Percentiles rank a stretch among this genome's conserved stretches.
Conservation (phyloP, 1,140 invertebrate species). For the Bombus terrestris region DNA sequence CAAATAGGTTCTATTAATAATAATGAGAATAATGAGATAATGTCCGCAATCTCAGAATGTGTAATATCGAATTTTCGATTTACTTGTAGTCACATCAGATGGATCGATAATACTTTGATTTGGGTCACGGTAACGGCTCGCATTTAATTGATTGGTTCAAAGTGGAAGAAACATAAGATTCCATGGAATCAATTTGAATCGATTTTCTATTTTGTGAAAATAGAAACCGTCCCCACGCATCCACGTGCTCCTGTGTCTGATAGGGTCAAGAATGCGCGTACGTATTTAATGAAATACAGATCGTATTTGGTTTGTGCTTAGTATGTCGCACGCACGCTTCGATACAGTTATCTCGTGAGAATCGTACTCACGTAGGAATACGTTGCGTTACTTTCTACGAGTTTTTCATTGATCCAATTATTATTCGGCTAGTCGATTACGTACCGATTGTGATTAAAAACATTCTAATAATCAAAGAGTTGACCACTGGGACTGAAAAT, state of each 20-base stretch:
- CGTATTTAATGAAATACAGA: slow-evolving; percentile 26
- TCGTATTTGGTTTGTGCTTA: slow-evolving; percentile 59
- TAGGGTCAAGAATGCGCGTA: slow-evolving; percentile 22
- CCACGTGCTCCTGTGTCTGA: neutral
- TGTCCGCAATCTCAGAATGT: too few relatives aligned
- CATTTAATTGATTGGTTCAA: neutral
- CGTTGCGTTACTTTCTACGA: slow-evolving; percentile 36
- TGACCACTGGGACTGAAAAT: neutral
- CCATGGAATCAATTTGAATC: neutral
- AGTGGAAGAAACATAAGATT: neutral
- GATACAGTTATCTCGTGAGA: slow-evolving; percentile 68
- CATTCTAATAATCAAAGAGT: slow-evolving; percentile 3
- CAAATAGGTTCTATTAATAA: too few relatives aligned
- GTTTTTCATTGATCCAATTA: slow-evolving; percentile 18
- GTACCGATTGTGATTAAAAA: neutral
- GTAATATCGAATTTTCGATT: neutral
- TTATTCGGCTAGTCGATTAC: neutral
- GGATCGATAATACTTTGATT: too few relatives aligned
- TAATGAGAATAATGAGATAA: too few relatives aligned
- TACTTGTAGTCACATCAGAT: too few relatives aligned
- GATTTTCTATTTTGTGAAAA: neutral
- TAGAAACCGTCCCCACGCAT: neutral
- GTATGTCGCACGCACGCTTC: slow-evolving; percentile 65
- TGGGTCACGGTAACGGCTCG: too few relatives aligned
- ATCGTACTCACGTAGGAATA: slow-evolving; percentile 19